Evolutionary conservation across 2,113 vertebrate genomes (phyloP).

Genomic region (Echinops telfairi): DNA sequence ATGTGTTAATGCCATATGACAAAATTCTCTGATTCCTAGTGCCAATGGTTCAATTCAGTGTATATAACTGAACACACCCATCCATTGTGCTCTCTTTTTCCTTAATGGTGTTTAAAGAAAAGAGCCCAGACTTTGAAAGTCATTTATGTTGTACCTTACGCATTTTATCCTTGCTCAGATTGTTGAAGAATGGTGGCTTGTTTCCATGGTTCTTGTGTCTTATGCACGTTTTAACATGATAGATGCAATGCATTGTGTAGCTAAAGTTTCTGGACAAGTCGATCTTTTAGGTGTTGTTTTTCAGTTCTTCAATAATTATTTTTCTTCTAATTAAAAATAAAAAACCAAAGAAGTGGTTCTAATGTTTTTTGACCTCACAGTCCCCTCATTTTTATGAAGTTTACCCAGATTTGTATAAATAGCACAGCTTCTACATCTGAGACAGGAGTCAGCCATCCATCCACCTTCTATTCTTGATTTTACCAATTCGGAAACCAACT

Average conservation of each 20-base stretch:
- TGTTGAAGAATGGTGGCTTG: constrained; percentile 84
- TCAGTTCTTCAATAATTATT: constrained; percentile 88
- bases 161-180: constrained; percentile 78
- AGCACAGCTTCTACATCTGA: too few relatives aligned
- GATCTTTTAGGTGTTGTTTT: constrained; percentile 85
- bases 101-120: constrained; percentile 72
- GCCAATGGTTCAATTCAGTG: constrained; percentile 63
- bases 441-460: too few relatives aligned
- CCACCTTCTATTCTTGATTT: too few relatives aligned
- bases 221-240: constrained; percentile 83
- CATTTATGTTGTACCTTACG: constrained; percentile 73
- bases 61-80: constrained; percentile 75
- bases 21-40: constrained; percentile 55
- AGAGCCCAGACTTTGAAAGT: constrained; percentile 55
- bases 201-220: constrained; percentile 71
- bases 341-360: not conserved
- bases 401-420: too few relatives aligned
- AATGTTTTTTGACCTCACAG: too few relatives aligned
- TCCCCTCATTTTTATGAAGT: too few relatives aligned
- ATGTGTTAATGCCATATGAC: constrained; percentile 51
- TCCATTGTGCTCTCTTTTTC: constrained; percentile 54
- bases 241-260: constrained; percentile 77
- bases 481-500: too few relatives aligned
- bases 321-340: constrained; percentile 85
- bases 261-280: constrained; percentile 82